These are phyloP conservation scores for Anolis carolinensis DNA, from an alignment of 2,113 vertebrate species.

Conservation along the genomic window DNA sequence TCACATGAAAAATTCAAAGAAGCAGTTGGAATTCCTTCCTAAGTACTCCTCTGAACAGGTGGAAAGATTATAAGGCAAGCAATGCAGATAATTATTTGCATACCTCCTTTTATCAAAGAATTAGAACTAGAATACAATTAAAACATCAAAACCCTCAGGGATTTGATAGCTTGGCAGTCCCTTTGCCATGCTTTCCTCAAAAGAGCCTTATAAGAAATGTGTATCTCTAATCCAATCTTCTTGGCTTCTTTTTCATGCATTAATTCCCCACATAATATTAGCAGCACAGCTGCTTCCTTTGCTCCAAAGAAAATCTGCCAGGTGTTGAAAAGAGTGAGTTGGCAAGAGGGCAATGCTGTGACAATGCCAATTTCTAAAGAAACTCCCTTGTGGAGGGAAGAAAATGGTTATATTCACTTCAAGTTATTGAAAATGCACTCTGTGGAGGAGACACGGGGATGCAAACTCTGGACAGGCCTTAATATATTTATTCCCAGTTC, in stretches of 20 bases:
- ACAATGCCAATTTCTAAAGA: constrained; percentile 21
- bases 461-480: not conserved
- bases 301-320: constrained; percentile 25
- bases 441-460: not conserved
- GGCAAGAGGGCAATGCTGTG: constrained; percentile 6
- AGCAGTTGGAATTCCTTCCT: not conserved
- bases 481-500: not conserved
- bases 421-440: constrained; percentile 4
- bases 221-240: not conserved
- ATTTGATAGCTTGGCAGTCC: not conserved
- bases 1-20: not conserved
- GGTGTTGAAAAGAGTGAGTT: constrained; percentile 24
- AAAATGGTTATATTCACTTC: not conserved
- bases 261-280: constrained; percentile 26
- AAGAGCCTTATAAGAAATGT: not conserved
- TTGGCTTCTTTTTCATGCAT: constrained; percentile 11
- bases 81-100: constrained; percentile 13
- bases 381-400: not conserved
- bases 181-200: constrained; percentile 7
- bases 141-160: constrained; percentile 36
- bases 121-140: constrained; percentile 33
- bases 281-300: constrained; percentile 28
- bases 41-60: constrained; percentile 2
- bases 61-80: not conserved
- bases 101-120: constrained; percentile 26